Conservation (phyloP, 1,140 invertebrate genomes). For the Asobara japonica region DNA sequence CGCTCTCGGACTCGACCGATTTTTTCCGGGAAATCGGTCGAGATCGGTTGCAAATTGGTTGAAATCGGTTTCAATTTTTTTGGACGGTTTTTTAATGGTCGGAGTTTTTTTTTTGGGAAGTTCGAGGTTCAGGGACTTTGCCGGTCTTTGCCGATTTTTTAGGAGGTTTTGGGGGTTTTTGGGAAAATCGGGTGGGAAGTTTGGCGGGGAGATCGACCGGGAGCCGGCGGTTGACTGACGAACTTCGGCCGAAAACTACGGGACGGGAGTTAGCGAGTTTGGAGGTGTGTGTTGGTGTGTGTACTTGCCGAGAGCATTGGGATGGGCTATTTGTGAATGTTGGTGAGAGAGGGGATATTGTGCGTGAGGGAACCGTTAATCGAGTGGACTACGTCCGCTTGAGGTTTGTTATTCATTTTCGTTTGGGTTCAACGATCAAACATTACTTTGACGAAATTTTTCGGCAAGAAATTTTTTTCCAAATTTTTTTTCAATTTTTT, state of each 20-base stretch:
- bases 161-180: neutral
- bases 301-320: neutral
- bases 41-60: no score
- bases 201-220: conserved; percentile 29
- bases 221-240: conserved; percentile 55
- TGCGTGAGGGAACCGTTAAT: conserved; percentile 51
- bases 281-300: conserved; percentile 32
- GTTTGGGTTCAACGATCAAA: conserved; percentile 36
- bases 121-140: no score
- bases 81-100: no score
- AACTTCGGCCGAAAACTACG: conserved; percentile 26
- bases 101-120: no score
- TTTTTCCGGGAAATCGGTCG: no score
- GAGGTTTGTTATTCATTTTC: neutral
- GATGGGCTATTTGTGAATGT: conserved; percentile 20
- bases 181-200: neutral
- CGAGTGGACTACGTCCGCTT: neutral
- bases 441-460: no score
- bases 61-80: no score
- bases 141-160: neutral
- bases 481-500: neutral
- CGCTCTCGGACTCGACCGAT: no score
- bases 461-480: no score
- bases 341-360: conserved; percentile 26
- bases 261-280: neutral